Base-by-base conservation (phyloP, 2,113 vertebrate species). In the Seriola rivoliana region DNA sequence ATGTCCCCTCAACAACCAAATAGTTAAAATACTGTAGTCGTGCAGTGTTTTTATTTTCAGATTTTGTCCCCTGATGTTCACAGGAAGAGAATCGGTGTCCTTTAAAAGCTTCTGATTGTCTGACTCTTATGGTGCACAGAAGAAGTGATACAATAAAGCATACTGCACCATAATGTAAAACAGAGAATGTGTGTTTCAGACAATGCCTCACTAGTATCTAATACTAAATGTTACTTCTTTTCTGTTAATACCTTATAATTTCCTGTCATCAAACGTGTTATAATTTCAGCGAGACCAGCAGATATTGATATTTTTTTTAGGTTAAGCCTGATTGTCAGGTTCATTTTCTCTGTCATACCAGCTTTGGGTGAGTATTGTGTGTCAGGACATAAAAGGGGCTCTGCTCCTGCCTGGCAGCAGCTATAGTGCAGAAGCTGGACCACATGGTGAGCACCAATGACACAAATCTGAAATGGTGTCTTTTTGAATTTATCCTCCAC, bases 341-440 rank as follows among this genome's bases (percentile, higher is more conserved):
- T 75, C 3, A 40, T 85, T 78, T 78, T 72, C 21, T 54, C 36
- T 55, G 23, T 68, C 59, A 23, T 40, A 29, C 12, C 42, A 40
- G 70, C 76, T 72, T 68, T 62, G 71, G 67, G 74, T 68, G 54
- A 34, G 19, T 63, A 46, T 72, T 85, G 62, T 59, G 58, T 74
- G 76, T 86, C 66, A 86, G 55, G 63, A 71, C 80, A 76, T 82
- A 38, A 78, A 71, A 74, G 52, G 46, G 44, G 67, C 66, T 83
- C 29, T 58, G 79, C 59, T 23, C 52, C 54, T 67, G 76, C 76
- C 69, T 60, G 68, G 66, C 50, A 84, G 74, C 69, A 9, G 48
- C 75, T 60, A 67, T 62, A 75, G 60, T 38, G 64, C 62, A 74
- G 59, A 46, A 82, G 62, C 60, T 25, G 54, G 50, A 78, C 69